phyloP scores from a whole-genome alignment of 2,888 invertebrate genomes.

The Amaurobius ferox region DNA sequence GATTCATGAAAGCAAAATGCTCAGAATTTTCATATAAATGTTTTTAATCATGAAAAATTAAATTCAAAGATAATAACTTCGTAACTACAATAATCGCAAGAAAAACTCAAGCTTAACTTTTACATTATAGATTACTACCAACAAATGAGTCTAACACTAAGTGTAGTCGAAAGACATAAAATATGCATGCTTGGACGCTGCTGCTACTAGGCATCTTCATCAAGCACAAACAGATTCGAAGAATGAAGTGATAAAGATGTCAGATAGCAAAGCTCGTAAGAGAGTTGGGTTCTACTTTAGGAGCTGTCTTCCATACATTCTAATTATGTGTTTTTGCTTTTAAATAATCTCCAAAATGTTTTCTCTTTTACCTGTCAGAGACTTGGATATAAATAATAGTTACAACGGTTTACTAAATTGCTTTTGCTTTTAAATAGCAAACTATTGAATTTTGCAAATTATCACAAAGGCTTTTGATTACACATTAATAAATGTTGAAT shows the following conservation, averaged over 20 bases:
- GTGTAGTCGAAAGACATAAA: conserved; percentile 9
- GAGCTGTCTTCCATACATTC: background rate
- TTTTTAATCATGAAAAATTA: too few species aligned
- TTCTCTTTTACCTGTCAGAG: background rate
- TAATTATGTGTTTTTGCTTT: conserved; percentile 6
- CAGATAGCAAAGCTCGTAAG: background rate
- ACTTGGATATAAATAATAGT: too few species aligned
- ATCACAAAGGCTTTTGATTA: too few species aligned
- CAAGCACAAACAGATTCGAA: background rate
- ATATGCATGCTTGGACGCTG: background rate
- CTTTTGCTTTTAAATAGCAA: too few species aligned
- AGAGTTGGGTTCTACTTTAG: background rate
- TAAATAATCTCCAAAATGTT: background rate
- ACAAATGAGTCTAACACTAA: background rate
- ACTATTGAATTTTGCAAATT: too few species aligned
- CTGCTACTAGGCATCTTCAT: background rate
- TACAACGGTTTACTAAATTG: too few species aligned
- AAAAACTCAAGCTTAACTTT: too few species aligned
- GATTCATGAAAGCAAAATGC: too few species aligned
- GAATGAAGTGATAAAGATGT: conserved; percentile 11
- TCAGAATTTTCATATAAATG: too few species aligned
- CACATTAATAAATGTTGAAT: too few species aligned
- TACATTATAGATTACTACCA: background rate
- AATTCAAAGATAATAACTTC: too few species aligned
- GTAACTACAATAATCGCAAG: too few species aligned